phyloP scores from a whole-genome alignment of 2,797 vertebrate species.

The Semaprochilodus insignis region DNA sequence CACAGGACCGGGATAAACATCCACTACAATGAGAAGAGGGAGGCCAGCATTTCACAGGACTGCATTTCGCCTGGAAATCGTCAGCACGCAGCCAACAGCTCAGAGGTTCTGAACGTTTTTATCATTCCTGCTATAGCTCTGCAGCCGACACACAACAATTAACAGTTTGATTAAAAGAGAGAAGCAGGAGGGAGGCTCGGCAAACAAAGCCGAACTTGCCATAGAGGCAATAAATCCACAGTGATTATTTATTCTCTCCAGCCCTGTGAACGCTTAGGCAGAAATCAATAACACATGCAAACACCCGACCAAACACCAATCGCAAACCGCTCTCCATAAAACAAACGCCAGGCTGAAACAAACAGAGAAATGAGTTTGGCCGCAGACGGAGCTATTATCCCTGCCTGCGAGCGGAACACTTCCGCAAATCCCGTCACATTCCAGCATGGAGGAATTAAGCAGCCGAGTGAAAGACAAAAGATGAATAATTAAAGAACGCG shows the following conservation, averaged over 20 bases:
- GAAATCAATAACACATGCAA: slow-evolving; percentile 79
- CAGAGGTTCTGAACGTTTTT: slow-evolving; percentile 59
- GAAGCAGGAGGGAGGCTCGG: slow-evolving; percentile 43
- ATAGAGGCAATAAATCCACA: slow-evolving; percentile 69
- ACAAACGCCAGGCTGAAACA: slow-evolving; percentile 56
- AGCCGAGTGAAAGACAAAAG: slow-evolving; percentile 66
- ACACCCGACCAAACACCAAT: slow-evolving; percentile 74
- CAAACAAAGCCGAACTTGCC: slow-evolving; percentile 75
- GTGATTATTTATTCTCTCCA: slow-evolving; percentile 72
- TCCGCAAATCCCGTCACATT: slow-evolving; percentile 64
- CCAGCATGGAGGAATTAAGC: slow-evolving; percentile 65
- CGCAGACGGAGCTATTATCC: slow-evolving; percentile 39
- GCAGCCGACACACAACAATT: slow-evolving; percentile 52
- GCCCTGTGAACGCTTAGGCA: slow-evolving; percentile 65
- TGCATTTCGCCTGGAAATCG: neutral
- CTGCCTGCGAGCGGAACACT: slow-evolving; percentile 32
- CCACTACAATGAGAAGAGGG: neutral
- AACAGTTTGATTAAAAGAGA: slow-evolving; percentile 72
- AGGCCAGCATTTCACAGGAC: neutral
- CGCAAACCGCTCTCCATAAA: slow-evolving; percentile 68
- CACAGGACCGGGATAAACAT: slow-evolving; percentile 8
- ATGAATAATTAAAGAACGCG: slow-evolving; percentile 51
- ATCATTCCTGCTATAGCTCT: slow-evolving; percentile 51
- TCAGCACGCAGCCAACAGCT: neutral
- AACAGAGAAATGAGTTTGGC: slow-evolving; percentile 53